phyloP scores from a whole-genome alignment of 1,140 invertebrate species.

The Phthorimaea operculella region DNA sequence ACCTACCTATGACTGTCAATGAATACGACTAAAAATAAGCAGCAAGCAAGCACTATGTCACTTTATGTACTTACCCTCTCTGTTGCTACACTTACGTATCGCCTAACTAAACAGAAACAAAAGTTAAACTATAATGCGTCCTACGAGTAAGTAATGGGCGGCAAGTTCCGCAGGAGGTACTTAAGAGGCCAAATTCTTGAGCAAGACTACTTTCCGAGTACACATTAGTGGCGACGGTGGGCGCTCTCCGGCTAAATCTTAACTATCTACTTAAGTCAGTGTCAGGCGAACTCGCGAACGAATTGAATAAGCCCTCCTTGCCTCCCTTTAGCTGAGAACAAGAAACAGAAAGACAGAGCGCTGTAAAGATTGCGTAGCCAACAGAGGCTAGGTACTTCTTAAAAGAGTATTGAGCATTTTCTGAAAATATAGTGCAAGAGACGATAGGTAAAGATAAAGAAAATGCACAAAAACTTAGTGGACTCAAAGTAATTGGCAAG shows the following conservation, averaged over 20 bases:
- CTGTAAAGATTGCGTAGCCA: too few species aligned
- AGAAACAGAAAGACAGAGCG: too few species aligned
- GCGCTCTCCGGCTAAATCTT: slow-evolving; percentile 54
- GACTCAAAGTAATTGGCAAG: too few species aligned
- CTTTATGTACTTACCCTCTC: too few species aligned
- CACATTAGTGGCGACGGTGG: slow-evolving; percentile 51
- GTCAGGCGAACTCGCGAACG: slow-evolving; percentile 46
- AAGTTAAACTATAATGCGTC: slow-evolving; percentile 61
- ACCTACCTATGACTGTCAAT: too few species aligned
- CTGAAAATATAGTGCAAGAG: too few species aligned
- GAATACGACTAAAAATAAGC: too few species aligned
- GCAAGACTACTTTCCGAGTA: slow-evolving; percentile 58
- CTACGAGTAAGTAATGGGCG: slow-evolving; percentile 56
- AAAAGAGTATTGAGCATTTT: too few species aligned
- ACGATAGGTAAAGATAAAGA: too few species aligned
- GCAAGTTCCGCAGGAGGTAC: slow-evolving; percentile 54
- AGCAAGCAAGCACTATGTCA: too few species aligned
- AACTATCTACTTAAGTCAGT: slow-evolving; percentile 63
- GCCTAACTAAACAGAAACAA: slow-evolving; percentile 42
- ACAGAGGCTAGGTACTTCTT: too few species aligned
- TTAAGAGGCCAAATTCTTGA: slow-evolving; percentile 56
- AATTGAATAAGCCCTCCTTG: slow-evolving; percentile 52
- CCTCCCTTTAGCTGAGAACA: slow-evolving; percentile 25
- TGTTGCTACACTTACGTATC: slow-evolving; percentile 32
- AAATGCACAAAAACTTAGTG: too few species aligned